phyloP scores from a whole-genome alignment of 1,140 invertebrate species.

The Macrobrachium rosenbergii region DNA sequence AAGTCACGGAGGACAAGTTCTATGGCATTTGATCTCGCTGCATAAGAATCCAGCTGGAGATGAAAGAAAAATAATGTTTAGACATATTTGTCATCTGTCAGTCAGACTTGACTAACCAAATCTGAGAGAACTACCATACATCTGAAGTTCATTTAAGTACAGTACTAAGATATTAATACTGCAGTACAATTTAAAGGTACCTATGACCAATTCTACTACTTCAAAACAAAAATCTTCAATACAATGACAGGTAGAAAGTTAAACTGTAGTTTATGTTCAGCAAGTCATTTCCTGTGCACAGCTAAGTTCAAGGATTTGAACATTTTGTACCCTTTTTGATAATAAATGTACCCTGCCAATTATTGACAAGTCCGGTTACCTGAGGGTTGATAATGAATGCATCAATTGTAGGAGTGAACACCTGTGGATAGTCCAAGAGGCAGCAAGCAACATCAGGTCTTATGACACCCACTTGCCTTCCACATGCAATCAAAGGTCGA shows the following conservation, averaged over 20 bases:
- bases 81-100: neutral
- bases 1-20: slow-evolving; percentile 84
- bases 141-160: no score
- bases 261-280: no score
- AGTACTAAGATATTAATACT: no score
- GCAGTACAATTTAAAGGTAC: no score
- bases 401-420: slow-evolving; percentile 80
- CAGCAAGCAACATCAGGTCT: slow-evolving; percentile 84
- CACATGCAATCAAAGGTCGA: slow-evolving; percentile 87
- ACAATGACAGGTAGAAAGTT: no score
- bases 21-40: slow-evolving; percentile 83
- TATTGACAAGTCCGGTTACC: neutral
- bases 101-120: neutral
- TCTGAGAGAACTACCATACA: neutral
- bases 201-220: no score
- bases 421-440: slow-evolving; percentile 82
- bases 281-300: no score
- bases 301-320: no score
- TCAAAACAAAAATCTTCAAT: no score
- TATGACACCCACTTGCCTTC: slow-evolving; percentile 88
- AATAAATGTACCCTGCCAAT: no score
- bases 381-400: slow-evolving; percentile 68
- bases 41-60: slow-evolving; percentile 83
- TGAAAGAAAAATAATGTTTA: no score
- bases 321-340: no score